These are phyloP conservation scores for zebrafish (Danio rerio) DNA, from an alignment of 2,113 vertebrate genomes.

Conservation along the genomic window GRCz12tu NC_133191.1:49761501-49762000, in stretches of 20 bases:
- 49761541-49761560: no score
- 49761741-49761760: neutral
- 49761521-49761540: no score
- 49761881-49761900: neutral
- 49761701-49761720: neutral
- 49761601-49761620: no score
- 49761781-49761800: neutral
- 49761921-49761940: neutral
- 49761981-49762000: no score
- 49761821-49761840: no score
- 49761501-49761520: no score
- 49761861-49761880: neutral
- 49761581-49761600: no score
- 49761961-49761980: neutral
- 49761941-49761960: neutral
- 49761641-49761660: no score
- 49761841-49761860: neutral
- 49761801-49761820: neutral
- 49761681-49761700: no score
- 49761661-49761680: no score
- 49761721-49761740: neutral
- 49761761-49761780: neutral
- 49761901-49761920: neutral
- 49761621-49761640: no score
- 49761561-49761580: no score